Percentiles rank a stretch among this genome's conserved stretches.
These are phyloP conservation scores for Pogonophryne albipinna DNA, from an alignment of 2,797 vertebrate species.

Conservation along the genomic window DNA sequence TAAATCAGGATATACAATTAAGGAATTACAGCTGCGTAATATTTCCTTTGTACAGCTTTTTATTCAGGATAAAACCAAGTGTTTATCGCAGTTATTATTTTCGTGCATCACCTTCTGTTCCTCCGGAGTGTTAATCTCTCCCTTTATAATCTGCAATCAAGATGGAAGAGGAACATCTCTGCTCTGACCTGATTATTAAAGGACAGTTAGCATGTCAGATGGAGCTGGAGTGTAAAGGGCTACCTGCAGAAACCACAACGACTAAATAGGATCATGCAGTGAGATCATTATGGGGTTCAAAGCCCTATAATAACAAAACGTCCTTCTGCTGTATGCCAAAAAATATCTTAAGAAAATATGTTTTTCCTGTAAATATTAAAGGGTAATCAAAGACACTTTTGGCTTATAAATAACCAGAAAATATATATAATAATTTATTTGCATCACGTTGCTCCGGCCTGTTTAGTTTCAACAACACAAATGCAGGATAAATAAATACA, in stretches of 20 bases:
- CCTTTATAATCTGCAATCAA: constrained; percentile 71
- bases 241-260: constrained; percentile 16
- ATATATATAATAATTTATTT: neutral
- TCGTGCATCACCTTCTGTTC: constrained; percentile 64
- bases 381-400: neutral
- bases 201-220: constrained; percentile 65
- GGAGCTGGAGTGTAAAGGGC: constrained; percentile 27
- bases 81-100: constrained; percentile 8
- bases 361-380: neutral
- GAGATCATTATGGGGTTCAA: constrained; percentile 18
- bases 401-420: neutral
- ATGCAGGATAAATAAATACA: neutral
- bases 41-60: neutral
- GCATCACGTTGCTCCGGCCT: neutral
- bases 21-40: neutral
- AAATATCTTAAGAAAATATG: no score
- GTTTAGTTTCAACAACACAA: neutral
- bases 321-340: no score
- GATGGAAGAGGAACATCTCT: constrained; percentile 68
- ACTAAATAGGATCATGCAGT: constrained; percentile 25
- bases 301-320: neutral
- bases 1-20: neutral
- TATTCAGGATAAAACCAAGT: neutral
- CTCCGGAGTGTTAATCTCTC: constrained; percentile 45
- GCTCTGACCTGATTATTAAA: constrained; percentile 80